Conservation (phyloP, 2,113 vertebrate species). For the Verasper variegatus region DNA sequence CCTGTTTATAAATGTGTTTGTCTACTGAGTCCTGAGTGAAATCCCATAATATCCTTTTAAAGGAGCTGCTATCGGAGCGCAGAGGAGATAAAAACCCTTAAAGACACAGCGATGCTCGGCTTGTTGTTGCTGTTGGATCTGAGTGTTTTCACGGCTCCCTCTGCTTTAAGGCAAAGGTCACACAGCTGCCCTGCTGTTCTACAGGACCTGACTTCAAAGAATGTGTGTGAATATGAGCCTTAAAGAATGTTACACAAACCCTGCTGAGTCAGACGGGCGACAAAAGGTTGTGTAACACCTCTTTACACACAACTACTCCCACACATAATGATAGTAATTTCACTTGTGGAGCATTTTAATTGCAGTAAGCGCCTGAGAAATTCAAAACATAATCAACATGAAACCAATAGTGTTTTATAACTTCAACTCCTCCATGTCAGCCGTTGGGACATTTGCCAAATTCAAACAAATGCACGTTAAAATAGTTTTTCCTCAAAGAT, state of each 20-base stretch:
- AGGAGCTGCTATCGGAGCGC: not conserved
- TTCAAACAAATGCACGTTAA: too few relatives aligned
- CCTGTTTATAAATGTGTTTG: constrained; percentile 30
- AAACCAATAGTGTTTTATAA: too few relatives aligned
- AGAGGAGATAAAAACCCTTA: constrained; percentile 9
- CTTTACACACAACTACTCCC: not conserved
- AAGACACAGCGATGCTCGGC: not conserved
- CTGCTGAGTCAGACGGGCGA: not conserved
- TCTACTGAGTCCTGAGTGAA: not conserved
- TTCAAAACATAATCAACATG: too few relatives aligned
- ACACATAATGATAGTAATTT: not conserved
- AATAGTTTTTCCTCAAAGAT: too few relatives aligned
- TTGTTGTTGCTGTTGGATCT: not conserved
- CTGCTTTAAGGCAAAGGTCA: constrained; percentile 28
- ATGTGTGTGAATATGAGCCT: constrained; percentile 18
- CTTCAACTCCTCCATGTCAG: too few relatives aligned
- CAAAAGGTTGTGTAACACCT: not conserved
- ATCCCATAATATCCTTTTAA: not conserved
- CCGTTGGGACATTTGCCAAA: too few relatives aligned
- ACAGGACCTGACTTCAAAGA: not conserved
- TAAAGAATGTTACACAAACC: constrained; percentile 11
- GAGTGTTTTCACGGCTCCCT: not conserved
- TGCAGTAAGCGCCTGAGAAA: too few relatives aligned
- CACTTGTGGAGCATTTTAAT: not conserved
- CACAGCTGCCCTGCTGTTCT: not conserved